Evolutionary conservation across 30 jellyfish, hydroid and myxozoan genomes (phyloP).

Genomic region (Phacellophora camtschatica): DNA sequence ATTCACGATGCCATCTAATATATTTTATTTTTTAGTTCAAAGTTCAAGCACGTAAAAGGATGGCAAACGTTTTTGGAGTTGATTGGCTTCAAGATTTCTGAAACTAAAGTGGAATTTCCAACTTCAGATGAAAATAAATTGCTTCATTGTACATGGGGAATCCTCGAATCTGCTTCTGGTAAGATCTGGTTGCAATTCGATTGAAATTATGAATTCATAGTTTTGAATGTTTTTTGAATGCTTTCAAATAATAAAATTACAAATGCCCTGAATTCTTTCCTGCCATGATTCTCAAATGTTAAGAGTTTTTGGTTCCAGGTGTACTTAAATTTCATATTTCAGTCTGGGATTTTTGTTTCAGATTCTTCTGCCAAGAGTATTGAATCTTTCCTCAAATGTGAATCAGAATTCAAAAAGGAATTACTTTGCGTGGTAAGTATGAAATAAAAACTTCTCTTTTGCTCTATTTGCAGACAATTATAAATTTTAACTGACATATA

Average conservation of each 20-base stretch:
- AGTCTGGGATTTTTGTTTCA: not conserved
- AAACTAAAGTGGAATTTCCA: constrained; percentile 41
- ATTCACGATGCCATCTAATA: not conserved
- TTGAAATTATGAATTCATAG: not conserved
- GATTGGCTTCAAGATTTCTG: constrained; percentile 51
- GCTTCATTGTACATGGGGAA: constrained; percentile 32
- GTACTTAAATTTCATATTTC: not conserved
- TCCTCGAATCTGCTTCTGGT: constrained; percentile 55
- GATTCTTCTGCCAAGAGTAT: constrained; percentile 23
- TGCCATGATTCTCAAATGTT: too few relatives aligned
- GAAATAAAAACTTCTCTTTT: too few relatives aligned
- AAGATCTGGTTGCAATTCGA: not conserved
- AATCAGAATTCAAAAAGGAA: not conserved
- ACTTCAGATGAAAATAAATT: constrained; percentile 21
- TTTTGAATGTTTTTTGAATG: too few relatives aligned
- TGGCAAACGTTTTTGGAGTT: constrained; percentile 33
- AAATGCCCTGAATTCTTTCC: too few relatives aligned
- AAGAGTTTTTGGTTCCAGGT: not conserved
- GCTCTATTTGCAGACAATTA: too few relatives aligned
- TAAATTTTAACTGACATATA: too few relatives aligned
- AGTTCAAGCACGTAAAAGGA: constrained; percentile 14
- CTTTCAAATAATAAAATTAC: too few relatives aligned
- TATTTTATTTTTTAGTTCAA: not conserved
- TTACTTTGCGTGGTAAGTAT: constrained; percentile 19
- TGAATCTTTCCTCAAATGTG: constrained; percentile 11